A percentile compares a stretch with the other conserved stretches of the same genome.
These are phyloP conservation scores for Dolomedes plantarius DNA, from an alignment of 2,888 invertebrate genomes.

Conservation along the genomic window DNA sequence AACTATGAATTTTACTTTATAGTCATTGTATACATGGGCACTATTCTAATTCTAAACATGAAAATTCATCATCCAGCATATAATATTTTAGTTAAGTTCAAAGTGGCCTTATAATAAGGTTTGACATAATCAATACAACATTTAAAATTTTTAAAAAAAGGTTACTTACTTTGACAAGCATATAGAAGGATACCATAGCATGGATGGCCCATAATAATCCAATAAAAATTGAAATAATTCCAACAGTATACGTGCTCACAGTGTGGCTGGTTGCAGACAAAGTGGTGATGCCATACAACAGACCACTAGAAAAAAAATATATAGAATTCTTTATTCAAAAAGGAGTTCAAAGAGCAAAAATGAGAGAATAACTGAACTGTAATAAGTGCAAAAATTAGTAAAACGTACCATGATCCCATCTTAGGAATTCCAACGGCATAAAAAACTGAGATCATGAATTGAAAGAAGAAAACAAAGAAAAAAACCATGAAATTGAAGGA, in stretches of 20 bases:
- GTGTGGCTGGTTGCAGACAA: constrained; percentile 77
- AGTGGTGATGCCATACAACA: constrained; percentile 84
- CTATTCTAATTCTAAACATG: too few relatives aligned
- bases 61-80: too few relatives aligned
- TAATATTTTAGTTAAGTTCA: too few relatives aligned
- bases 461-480: constrained; percentile 98
- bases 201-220: constrained; percentile 87
- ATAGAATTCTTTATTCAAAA: too few relatives aligned
- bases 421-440: constrained; percentile 91
- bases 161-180: constrained; percentile 74
- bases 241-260: constrained; percentile 82
- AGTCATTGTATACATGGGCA: too few relatives aligned
- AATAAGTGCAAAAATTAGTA: background rate
- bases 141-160: too few relatives aligned
- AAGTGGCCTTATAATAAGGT: too few relatives aligned
- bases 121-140: too few relatives aligned
- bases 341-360: too few relatives aligned
- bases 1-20: too few relatives aligned
- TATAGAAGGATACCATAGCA: constrained; percentile 80
- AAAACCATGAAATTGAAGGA: constrained; percentile 99
- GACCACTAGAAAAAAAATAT: constrained; percentile 81
- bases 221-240: constrained; percentile 86
- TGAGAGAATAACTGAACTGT: too few relatives aligned
- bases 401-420: constrained; percentile 90
- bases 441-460: constrained; percentile 90